Base-by-base conservation (phyloP, 2,113 vertebrate genomes). In the Antidorcas marsupialis region DNA sequence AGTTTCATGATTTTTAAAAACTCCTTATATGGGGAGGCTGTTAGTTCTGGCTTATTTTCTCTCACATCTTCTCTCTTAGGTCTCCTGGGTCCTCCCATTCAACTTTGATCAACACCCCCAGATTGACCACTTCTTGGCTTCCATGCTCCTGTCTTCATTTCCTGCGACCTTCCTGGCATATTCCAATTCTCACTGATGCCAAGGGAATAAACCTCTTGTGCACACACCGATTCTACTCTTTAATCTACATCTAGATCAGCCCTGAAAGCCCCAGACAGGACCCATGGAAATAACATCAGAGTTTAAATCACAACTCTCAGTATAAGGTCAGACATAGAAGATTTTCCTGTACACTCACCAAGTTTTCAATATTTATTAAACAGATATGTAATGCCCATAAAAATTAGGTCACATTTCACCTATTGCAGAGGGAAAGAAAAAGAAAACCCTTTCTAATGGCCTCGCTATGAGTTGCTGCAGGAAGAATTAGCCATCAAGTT, bases 401-500 rank as follows among this genome's bases (percentile, higher is more conserved):
- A 76, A 95, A 53, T 91, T 76, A 92, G 39, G 92, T 95, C 74
- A 71, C 52, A 92, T 94, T 81, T 71, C 36, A 95, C 86, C 85
- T 87, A 62, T 78, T 94, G 93, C 64, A 64, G 36, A 93, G 47
- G 45, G 25, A 52, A 89, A 55, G 50, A 7, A 89, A 52, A 59
- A 74, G 43, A 94, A 92, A 67, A 93, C 15, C 28, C 83, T 30
- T 95, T 85, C 92, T 95, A 95, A 96, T 81, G 64, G 57, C 9
- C 71, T 93, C 23, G 45, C 30, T 82, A 36, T 89, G 94, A 93
- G 82, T 16, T 93, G 25, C 60, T 86, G 23, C 55, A 78, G 89
- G 79, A 95, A 93, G 86, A 90, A 96, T 94, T 96, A 81, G 43
- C 67, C 81, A 94, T 94, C 87, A 76, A 76, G 95, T 94, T 95